Percentiles rank a stretch among this genome's conserved stretches.
These are phyloP conservation scores for Hemiprocne comata DNA, from an alignment of 2,113 vertebrate genomes.

Conservation along the genomic window DNA sequence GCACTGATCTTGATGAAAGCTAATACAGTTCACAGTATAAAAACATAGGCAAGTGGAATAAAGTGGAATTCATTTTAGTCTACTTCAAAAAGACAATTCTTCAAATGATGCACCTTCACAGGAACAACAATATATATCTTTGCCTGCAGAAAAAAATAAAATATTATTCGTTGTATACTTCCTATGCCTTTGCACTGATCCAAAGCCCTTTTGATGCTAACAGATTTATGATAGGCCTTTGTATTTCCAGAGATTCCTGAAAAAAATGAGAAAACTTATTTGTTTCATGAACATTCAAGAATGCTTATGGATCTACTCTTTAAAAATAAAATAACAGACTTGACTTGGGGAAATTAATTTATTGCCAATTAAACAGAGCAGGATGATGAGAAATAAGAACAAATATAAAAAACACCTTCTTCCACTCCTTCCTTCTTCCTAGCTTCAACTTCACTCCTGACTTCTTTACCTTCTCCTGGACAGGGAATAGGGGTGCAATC, in stretches of 20 bases:
- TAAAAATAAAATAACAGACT: background rate
- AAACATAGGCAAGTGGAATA: background rate
- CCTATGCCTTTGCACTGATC: background rate
- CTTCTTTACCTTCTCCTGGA: background rate
- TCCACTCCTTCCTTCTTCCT: fast-evolving
- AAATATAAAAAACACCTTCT: background rate
- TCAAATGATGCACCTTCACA: background rate
- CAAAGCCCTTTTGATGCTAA: background rate
- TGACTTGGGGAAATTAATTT: background rate
- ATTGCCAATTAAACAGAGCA: background rate
- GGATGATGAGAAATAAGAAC: background rate
- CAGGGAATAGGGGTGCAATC: fast-evolving
- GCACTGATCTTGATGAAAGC: background rate
- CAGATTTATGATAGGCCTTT: background rate
- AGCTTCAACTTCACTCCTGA: background rate
- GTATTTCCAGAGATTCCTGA: background rate
- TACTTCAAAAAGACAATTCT: background rate
- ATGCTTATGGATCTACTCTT: background rate
- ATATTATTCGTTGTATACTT: background rate
- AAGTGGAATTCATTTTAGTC: background rate
- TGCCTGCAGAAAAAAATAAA: background rate
- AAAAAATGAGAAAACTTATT: background rate
- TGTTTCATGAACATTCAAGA: background rate
- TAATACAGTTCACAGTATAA: background rate
- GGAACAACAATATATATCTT: background rate